Conservation (phyloP, 2,113 vertebrate genomes). For the Ivindomyrus marchei region DNA sequence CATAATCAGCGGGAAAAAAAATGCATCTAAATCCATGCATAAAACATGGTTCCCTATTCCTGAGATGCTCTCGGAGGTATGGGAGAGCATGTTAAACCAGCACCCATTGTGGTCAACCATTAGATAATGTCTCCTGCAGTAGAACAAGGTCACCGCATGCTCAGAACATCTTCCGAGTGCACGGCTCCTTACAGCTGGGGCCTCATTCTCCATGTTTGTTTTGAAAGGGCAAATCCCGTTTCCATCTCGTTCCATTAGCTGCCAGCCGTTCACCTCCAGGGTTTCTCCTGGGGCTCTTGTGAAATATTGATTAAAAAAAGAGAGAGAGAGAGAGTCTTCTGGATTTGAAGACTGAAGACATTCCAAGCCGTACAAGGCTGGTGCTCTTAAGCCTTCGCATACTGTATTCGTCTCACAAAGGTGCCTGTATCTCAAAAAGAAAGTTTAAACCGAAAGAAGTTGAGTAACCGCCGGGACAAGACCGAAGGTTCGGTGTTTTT, state of each 20-base stretch:
- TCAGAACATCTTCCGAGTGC: conserved; percentile 29
- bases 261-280: conserved; percentile 88
- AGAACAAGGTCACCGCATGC: conserved; percentile 53
- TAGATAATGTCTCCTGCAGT: conserved; percentile 46
- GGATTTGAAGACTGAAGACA: conserved; percentile 45
- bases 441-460: conserved; percentile 62
- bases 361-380: conserved; percentile 46
- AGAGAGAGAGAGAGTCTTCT: conserved; percentile 45
- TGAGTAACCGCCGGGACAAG: conserved; percentile 55
- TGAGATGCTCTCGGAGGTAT: conserved; percentile 42
- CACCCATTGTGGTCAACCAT: conserved; percentile 47
- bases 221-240: conserved; percentile 89
- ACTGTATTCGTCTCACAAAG: conserved; percentile 42
- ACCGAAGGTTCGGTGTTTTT: conserved; percentile 65
- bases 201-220: conserved; percentile 72
- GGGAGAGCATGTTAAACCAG: conserved; percentile 49
- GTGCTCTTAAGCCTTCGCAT: conserved; percentile 51
- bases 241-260: conserved; percentile 95
- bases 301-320: conserved; percentile 95
- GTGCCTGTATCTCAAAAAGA: conserved; percentile 54
- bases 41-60: conserved; percentile 58
- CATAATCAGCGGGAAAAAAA: conserved; percentile 45
- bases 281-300: conserved; percentile 90
- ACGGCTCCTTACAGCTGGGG: conserved; percentile 37
- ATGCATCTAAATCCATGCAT: conserved; percentile 57